Base-by-base conservation (phyloP, 2,113 vertebrate genomes). In the Cercocebus atys region DNA sequence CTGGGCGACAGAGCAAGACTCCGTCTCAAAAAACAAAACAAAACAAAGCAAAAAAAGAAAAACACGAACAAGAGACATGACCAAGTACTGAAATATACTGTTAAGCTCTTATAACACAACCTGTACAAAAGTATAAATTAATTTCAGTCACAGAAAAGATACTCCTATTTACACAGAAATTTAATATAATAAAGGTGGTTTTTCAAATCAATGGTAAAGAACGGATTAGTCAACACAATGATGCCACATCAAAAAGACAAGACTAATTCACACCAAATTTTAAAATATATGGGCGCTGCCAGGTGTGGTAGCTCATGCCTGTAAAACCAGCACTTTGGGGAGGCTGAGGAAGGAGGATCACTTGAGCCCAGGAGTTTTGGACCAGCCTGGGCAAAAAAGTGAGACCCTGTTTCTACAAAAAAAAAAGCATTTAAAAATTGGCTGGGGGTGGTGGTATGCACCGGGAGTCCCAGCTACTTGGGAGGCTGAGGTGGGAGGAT, bases 251-350 rank as follows among this genome's bases (percentile, higher is more conserved):
- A 90, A 93, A 8, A 76, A 25, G 50, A 73, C 66, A 90, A 81
- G 57, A 95, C 23, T n/a, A 89, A 95, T 43, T 80, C 30, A 47
- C 22, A 85, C 13, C 70, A 93, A 82, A 83, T 79, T 91, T 93
- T 10, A 59, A 91, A 95, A 66, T 70, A 64, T 1, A 0, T 35
- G 23, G 61, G 11, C 1, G 61, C 12, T 68, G 66, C 32, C 66
- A 16, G 32, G 30, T 35, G 66, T 35, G 16, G 32, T 17, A 32
- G 66, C 32, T 68, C 66, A 35, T 8, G 30, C 66, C 66, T 68
- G 32, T 68, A 68, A 68, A 35, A 35, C 66, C 66, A 35, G 66
- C 66, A 68, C 66, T 68, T 68, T 68, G 66, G 66, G 66, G 14
- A 68, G 30, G 32, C 66, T 35, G 32, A 68, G 32, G 32, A 16